phyloP scores from a whole-genome alignment of 2,888 invertebrate species.

The Buathra laborator region DNA sequence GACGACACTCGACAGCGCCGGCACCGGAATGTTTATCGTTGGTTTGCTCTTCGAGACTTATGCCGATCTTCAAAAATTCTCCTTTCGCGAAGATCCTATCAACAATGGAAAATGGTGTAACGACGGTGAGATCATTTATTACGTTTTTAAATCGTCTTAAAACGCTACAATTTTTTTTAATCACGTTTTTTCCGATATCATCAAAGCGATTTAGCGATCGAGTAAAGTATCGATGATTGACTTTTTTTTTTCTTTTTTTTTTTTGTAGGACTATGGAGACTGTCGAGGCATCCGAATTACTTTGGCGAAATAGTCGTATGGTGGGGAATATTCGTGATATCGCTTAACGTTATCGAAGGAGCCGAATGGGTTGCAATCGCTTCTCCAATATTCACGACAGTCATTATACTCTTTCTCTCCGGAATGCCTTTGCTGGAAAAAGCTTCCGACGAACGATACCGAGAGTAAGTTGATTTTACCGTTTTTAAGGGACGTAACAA shows the following conservation, averaged over 20 bases:
- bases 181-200: no score
- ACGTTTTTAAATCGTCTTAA: no score
- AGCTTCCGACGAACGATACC: slow-evolving; percentile 95
- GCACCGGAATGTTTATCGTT: slow-evolving; percentile 93
- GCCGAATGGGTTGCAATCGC: slow-evolving; percentile 94
- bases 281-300: slow-evolving; percentile 97
- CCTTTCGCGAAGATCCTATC: slow-evolving; percentile 94
- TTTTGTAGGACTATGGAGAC: slow-evolving; percentile 91
- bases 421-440: slow-evolving; percentile 96
- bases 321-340: slow-evolving; percentile 97
- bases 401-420: slow-evolving; percentile 95
- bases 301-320: slow-evolving; percentile 97
- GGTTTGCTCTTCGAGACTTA: slow-evolving; percentile 95
- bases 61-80: slow-evolving; percentile 96
- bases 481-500: not conserved
- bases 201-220: not conserved
- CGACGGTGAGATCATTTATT: slow-evolving; percentile 88
- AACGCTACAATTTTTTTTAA: not conserved
- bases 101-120: slow-evolving; percentile 98
- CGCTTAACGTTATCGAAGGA: slow-evolving; percentile 93
- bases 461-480: slow-evolving; percentile 89
- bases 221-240: not conserved
- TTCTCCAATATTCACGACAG: slow-evolving; percentile 94
- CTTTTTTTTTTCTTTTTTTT: not conserved
- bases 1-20: slow-evolving; percentile 95